Percentiles rank a stretch among this genome's conserved stretches.
Conservation (phyloP, 2,113 vertebrate genomes). For the Ursus arctos region DNA sequence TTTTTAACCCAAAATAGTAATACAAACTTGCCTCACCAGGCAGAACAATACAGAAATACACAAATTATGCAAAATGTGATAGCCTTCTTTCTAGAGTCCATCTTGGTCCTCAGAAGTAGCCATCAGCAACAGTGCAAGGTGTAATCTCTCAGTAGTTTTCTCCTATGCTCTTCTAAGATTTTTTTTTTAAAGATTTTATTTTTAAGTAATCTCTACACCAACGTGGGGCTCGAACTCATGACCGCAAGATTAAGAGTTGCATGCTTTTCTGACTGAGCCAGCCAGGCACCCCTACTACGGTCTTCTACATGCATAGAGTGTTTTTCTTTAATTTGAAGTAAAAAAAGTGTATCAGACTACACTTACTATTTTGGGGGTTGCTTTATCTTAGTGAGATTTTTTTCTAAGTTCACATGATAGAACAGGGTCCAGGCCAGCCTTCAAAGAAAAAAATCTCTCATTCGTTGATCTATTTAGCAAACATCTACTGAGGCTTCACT, state of each 20-base stretch:
- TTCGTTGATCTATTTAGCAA: background rate
- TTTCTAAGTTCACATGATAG: background rate
- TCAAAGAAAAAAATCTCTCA: background rate
- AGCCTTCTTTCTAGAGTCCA: background rate
- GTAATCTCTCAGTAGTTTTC: background rate
- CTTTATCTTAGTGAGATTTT: constrained; percentile 33
- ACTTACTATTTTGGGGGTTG: background rate
- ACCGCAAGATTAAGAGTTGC: background rate
- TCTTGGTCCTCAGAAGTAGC: background rate
- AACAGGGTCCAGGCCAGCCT: background rate
- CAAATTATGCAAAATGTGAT: background rate
- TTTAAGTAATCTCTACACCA: background rate
- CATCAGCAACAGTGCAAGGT: background rate
- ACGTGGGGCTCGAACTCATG: background rate
- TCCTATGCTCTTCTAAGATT: background rate
- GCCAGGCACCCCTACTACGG: background rate
- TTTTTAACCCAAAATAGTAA: background rate
- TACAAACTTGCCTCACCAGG: background rate
- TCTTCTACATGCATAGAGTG: background rate
- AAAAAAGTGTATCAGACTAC: background rate
- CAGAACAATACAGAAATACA: background rate
- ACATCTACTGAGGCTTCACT: background rate
- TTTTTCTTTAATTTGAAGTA: background rate
- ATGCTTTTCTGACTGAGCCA: background rate
- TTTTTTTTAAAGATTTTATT: background rate